These are phyloP conservation scores for Stegana nigrithorax DNA, from an alignment of 2,888 invertebrate species.

Conservation along the genomic window DNA sequence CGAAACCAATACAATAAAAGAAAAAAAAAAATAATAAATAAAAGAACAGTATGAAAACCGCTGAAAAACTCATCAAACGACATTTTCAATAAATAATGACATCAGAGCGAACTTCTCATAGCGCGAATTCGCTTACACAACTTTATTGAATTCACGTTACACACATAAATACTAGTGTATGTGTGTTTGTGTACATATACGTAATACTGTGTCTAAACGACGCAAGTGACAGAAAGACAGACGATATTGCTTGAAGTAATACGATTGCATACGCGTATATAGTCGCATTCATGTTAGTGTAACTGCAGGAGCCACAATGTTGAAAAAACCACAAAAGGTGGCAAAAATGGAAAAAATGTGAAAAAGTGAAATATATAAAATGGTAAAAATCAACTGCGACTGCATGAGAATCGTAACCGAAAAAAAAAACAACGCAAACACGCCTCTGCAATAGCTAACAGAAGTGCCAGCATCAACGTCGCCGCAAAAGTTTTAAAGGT, in stretches of 20 bases:
- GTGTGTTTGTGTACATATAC: too few relatives aligned
- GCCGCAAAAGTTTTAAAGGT: not conserved
- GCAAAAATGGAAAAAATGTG: too few relatives aligned
- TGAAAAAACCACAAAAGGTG: conserved; percentile 18
- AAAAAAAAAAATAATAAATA: not conserved
- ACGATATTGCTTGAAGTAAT: not conserved
- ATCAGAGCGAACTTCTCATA: conserved; percentile 18
- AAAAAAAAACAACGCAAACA: conserved; percentile 1
- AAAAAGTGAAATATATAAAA: too few relatives aligned
- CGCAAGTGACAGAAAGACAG: not conserved
- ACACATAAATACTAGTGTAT: not conserved
- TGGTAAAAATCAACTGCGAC: conserved; percentile 41
- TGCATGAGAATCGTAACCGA: conserved; percentile 29
- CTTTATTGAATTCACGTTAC: conserved; percentile 51
- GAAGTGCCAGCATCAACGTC: conserved; percentile 4
- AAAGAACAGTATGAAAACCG: not conserved
- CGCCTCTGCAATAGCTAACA: conserved; percentile 13
- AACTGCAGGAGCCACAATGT: not conserved
- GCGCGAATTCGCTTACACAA: conserved; percentile 26
- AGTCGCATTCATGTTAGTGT: conserved; percentile 17
- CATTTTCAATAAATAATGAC: conserved; percentile 60
- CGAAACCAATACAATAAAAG: too few relatives aligned
- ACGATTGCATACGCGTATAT: not conserved
- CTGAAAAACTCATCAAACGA: conserved; percentile 56
- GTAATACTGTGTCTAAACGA: not conserved